Evolutionary conservation across 2,888 invertebrate genomes (phyloP).

Genomic region (Dione juno): DNA sequence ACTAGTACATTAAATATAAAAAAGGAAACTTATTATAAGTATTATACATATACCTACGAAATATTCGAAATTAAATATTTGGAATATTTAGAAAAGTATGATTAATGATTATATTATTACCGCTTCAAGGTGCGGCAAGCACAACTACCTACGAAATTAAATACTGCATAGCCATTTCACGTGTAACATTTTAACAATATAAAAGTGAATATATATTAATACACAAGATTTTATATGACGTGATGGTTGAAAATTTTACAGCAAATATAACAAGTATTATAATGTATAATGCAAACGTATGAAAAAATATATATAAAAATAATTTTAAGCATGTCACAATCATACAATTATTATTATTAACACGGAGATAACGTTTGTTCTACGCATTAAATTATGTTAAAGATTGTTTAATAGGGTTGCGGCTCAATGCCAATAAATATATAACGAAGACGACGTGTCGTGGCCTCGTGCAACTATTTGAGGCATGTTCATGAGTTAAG

Average conservation of each 20-base stretch:
- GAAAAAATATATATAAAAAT: background rate
- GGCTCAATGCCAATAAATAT: slow-evolving; percentile 33
- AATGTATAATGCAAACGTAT: background rate
- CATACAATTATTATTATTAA: background rate
- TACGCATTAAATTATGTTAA: background rate
- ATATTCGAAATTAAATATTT: background rate
- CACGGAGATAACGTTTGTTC: background rate
- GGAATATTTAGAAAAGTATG: background rate
- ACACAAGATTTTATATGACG: background rate
- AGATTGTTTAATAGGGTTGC: slow-evolving; percentile 10
- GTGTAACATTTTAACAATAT: background rate
- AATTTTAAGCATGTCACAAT: background rate
- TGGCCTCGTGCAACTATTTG: slow-evolving; percentile 78
- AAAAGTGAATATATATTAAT: background rate
- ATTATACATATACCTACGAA: background rate
- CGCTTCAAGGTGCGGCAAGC: slow-evolving; percentile 4
- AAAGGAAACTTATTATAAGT: background rate
- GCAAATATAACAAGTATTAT: background rate
- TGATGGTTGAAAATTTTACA: background rate
- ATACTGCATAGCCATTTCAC: slow-evolving; percentile 11
- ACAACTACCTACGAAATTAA: slow-evolving; percentile 6
- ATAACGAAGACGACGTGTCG: slow-evolving; percentile 57
- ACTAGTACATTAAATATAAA: background rate
- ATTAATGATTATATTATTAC: background rate
- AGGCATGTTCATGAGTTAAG: slow-evolving; percentile 54